phyloP scores from a whole-genome alignment of 2,113 vertebrate genomes.

The Carlito syrichta region DNA sequence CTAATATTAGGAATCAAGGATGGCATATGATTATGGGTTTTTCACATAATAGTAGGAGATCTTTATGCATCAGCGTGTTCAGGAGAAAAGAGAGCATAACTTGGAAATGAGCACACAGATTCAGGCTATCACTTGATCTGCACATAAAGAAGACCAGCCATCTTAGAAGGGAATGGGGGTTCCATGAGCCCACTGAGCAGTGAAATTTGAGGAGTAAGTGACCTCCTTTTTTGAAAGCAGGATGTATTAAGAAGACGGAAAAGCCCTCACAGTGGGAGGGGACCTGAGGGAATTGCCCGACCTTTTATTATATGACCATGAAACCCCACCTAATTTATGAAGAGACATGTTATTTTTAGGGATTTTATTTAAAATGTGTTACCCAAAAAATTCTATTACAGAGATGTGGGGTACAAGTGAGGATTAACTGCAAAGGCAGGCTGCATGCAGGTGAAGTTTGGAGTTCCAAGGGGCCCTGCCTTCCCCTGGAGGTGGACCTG shows the following conservation, averaged over 20 bases:
- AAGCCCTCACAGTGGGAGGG: no score
- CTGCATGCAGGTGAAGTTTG: no score
- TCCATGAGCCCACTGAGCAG: background rate
- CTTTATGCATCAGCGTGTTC: background rate
- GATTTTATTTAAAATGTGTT: no score
- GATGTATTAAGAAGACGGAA: no score
- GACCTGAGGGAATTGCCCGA: no score
- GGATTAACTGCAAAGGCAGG: no score
- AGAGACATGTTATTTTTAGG: background rate
- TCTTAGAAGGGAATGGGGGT: background rate
- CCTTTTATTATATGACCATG: no score
- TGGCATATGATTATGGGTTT: background rate
- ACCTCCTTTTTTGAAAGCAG: background rate
- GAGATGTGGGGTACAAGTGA: no score
- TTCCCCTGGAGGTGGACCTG: no score
- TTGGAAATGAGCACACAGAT: background rate
- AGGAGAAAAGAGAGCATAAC: background rate
- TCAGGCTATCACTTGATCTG: background rate
- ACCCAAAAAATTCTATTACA: no score
- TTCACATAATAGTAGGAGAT: background rate
- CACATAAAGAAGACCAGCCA: background rate
- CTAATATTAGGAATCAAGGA: background rate
- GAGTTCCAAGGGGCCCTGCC: no score
- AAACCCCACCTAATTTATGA: background rate
- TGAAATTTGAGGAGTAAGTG: background rate